Evolutionary conservation across 2,888 invertebrate genomes (phyloP).

Genomic region (Coleophora flavipennella): DNA sequence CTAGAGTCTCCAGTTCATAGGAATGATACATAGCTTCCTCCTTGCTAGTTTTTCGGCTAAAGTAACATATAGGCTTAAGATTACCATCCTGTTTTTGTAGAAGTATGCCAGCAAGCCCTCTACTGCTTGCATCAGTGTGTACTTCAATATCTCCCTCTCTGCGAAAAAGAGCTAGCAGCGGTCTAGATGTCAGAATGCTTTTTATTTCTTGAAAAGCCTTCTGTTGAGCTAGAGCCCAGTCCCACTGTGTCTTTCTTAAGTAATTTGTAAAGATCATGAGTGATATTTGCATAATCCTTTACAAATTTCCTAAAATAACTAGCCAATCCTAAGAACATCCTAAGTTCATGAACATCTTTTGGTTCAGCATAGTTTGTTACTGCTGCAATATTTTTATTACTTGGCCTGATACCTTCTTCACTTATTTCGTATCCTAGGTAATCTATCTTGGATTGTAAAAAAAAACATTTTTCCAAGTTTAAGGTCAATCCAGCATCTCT

Average conservation of each 20-base stretch:
- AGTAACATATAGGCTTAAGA: no score
- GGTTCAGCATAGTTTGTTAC: background rate
- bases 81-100: conserved; percentile 1
- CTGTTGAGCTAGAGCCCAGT: background rate
- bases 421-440: conserved; percentile 3
- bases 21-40: no score
- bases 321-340: background rate
- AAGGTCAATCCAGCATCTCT: background rate
- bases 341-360: background rate
- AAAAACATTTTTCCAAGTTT: conserved; percentile 3
- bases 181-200: background rate
- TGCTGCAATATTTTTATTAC: no score
- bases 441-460: background rate
- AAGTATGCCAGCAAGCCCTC: conserved; percentile 1
- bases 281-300: no score
- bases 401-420: conserved; percentile 1
- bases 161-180: background rate
- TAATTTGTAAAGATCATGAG: background rate
- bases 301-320: no score
- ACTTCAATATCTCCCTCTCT: background rate
- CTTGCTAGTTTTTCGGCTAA: no score
- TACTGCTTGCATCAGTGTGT: conserved; percentile 2
- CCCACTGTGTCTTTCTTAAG: background rate
- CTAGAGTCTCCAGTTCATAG: no score
- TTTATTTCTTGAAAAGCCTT: background rate